Base-by-base conservation (phyloP, 2,797 vertebrate species). In the Hydrophis major region DNA sequence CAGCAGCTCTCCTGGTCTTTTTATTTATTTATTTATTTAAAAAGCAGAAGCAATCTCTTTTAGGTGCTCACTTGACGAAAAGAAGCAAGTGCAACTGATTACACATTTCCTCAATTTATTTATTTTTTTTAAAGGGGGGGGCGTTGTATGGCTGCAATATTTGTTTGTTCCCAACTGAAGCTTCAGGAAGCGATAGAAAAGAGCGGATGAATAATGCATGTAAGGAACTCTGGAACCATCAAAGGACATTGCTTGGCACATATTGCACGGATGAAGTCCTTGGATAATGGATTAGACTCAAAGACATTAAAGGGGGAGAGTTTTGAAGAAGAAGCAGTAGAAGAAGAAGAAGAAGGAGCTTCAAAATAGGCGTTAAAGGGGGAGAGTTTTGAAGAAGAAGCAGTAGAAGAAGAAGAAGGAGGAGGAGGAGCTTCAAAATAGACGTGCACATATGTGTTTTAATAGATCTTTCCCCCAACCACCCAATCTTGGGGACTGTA, bases 81-180 rank as follows among this genome's bases (percentile, higher is more conserved):
- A 37, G 96, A 94, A 96, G 93, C 94, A 96, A 96, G 95, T 95
- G 95, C 96, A 94, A 90, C 94, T 96, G 92, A 97, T 97, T 96
- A 96, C 92, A 93, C 92, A 94, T 97, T 57, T 59, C 10, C 22
- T 90, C 37, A 18, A 0, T 37, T 32, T 25, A 2, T 37, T 37
- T 37, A 37, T 60, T 60, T 18, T 27, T 18, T 27, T 56, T 90
- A 4, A 37, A 95, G 92, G 92, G 95, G 92, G 95, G 95, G 93
- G 93, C 5, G 14, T 6, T n/a, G n/a, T 96, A 92, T 92, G 95
- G 95, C 92, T 96, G 90, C 94, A 94, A 91, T 96, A 95, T 96
- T 95, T 96, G 96, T 95, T 97, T 96, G 96, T 96, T 96, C 96
- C 97, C 94, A 92, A 95, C 95, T 96, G 96, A 94, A 95, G 94